Evolutionary conservation across 2,797 vertebrate species (phyloP).

Genomic region (Hylomyscus alleni): DNA sequence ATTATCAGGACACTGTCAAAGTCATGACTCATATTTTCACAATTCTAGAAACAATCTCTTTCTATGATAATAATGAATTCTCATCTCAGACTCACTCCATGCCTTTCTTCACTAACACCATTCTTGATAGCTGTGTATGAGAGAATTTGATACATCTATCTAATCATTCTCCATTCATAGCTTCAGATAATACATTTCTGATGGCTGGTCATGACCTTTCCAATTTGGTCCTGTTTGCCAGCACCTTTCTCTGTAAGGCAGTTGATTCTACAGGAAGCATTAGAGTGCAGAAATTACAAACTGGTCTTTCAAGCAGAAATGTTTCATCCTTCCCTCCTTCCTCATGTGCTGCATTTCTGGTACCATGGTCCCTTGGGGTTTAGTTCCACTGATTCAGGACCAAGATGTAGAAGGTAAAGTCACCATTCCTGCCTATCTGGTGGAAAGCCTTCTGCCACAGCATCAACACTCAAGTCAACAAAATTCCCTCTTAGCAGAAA

Average conservation of each 20-base stretch:
- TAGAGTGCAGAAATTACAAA: not conserved
- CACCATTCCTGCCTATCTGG: not conserved
- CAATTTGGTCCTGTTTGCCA: not conserved
- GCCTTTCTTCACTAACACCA: not conserved
- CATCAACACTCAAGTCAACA: not conserved
- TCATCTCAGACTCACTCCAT: not conserved
- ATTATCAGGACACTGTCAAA: not conserved
- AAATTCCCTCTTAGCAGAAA: not conserved
- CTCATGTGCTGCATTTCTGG: not conserved
- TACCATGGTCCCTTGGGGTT: not conserved
- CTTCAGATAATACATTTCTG: not conserved
- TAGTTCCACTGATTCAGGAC: not conserved
- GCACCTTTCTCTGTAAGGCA: not conserved
- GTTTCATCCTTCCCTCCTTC: not conserved
- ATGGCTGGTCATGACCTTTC: not conserved
- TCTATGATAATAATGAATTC: not conserved
- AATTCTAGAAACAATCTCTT: not conserved
- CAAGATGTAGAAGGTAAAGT: not conserved
- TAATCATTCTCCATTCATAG: constrained; percentile 22
- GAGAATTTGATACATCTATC: not conserved
- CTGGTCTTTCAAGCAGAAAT: not conserved
- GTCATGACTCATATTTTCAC: not conserved
- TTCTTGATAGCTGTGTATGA: not conserved
- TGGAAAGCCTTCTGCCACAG: not conserved
- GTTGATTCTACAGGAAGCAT: constrained; percentile 9